phyloP scores from a whole-genome alignment of 2,888 invertebrate species.

The Oscheius onirici region DNA sequence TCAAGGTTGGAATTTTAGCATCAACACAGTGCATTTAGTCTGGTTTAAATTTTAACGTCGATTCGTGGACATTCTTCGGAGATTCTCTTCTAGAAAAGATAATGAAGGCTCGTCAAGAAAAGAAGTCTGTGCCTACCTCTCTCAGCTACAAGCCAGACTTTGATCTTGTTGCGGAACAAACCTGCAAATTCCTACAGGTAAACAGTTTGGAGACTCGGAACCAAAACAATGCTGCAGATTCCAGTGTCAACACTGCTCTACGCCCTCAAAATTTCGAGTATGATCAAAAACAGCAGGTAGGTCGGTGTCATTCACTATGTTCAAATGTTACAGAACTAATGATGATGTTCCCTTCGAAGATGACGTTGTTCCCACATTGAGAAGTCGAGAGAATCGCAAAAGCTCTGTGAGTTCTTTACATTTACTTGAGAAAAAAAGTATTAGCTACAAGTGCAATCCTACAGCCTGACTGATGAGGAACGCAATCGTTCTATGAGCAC shows the following conservation, averaged over 20 bases:
- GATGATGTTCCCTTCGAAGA: neutral
- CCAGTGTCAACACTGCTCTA: slow-evolving; percentile 9
- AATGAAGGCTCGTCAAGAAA: slow-evolving; percentile 24
- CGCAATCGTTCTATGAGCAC: neutral
- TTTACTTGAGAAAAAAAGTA: no score
- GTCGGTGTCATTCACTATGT: neutral
- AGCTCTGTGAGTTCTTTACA: neutral
- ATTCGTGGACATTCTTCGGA: slow-evolving; percentile 95
- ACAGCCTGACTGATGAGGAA: neutral
- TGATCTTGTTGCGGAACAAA: slow-evolving; percentile 35
- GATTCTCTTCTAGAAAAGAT: slow-evolving; percentile 72
- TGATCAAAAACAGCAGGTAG: slow-evolving; percentile 7
- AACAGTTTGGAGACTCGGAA: neutral
- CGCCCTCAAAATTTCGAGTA: neutral
- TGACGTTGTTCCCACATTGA: neutral
- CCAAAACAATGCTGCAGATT: neutral
- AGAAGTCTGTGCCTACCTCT: slow-evolving; percentile 7
- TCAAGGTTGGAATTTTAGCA: slow-evolving; percentile 29
- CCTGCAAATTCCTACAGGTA: slow-evolving; percentile 45
- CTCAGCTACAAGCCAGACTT: slow-evolving; percentile 41
- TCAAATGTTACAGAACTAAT: neutral
- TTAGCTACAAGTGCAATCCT: no score
- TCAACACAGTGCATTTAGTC: slow-evolving; percentile 35
- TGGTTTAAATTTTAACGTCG: slow-evolving; percentile 83
- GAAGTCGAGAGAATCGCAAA: neutral